A percentile compares a stretch with the other conserved stretches of the same genome.
phyloP scores from a whole-genome alignment of 2,113 vertebrate species.

The Mesembrinibis cayennensis region DNA sequence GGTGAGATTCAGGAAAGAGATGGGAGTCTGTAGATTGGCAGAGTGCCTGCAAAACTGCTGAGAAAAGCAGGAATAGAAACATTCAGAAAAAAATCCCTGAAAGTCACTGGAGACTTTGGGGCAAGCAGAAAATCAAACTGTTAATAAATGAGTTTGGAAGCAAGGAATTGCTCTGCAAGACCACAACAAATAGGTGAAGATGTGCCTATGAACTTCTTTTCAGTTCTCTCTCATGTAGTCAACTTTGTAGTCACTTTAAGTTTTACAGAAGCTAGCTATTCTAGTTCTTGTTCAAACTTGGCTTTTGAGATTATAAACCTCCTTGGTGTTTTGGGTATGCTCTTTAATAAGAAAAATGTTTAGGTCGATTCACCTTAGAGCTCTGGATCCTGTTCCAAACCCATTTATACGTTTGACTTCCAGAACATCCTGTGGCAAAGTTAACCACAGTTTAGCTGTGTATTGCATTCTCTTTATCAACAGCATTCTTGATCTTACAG shows the following conservation, averaged over 20 bases:
- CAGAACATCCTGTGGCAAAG: neutral
- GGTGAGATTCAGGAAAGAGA: neutral
- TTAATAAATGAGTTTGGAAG: neutral
- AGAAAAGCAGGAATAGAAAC: neutral
- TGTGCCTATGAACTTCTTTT: neutral
- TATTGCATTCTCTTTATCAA: neutral
- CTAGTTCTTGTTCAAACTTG: neutral
- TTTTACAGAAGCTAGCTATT: neutral
- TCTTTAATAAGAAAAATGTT: neutral
- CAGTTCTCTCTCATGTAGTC: neutral
- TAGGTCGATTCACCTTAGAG: neutral
- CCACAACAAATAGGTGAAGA: neutral
- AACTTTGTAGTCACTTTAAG: neutral
- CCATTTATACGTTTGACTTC: neutral
- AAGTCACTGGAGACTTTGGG: neutral
- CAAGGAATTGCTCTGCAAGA: neutral
- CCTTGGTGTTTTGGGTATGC: neutral
- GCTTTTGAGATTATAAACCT: neutral
- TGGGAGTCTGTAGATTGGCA: neutral
- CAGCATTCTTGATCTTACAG: neutral
- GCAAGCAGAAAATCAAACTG: neutral
- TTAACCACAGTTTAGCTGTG: neutral
- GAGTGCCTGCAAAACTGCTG: neutral
- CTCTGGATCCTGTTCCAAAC: neutral
- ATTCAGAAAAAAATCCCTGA: neutral